Conservation (phyloP, 2,888 invertebrate genomes). For the Ptychoptera albimana region DNA sequence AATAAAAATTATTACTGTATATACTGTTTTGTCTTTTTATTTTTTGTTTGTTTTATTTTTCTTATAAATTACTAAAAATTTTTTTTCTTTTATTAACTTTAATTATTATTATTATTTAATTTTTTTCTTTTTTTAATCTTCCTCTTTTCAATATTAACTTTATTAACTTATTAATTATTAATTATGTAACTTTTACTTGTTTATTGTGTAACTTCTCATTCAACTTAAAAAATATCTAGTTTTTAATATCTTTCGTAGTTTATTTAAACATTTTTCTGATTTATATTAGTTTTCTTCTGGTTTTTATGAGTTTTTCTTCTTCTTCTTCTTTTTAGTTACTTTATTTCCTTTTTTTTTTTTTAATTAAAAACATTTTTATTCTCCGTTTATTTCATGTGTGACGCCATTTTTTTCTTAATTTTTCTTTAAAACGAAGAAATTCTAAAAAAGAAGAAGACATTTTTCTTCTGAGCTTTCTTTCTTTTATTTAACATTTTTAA, state of each 20-base stretch:
- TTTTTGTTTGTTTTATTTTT: not conserved
- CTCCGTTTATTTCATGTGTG: no score
- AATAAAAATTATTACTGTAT: not conserved
- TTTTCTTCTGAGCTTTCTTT: no score
- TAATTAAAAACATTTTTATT: conserved; percentile 13
- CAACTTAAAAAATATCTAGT: no score
- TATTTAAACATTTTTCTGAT: not conserved
- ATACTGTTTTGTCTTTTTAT: not conserved
- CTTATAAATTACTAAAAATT: no score
- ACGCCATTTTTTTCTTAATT: no score
- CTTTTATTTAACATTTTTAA: no score
- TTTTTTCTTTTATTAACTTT: no score
- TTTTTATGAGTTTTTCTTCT: conserved; percentile 8
- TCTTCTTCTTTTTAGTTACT: conserved; percentile 9
- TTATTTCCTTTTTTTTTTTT: conserved; percentile 11
- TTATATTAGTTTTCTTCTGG: conserved; percentile 5
- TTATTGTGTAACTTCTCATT: not conserved
- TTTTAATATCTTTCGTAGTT: not conserved
- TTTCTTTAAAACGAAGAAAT: no score
- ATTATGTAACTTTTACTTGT: not conserved
- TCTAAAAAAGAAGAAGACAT: no score
- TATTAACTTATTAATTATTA: not conserved
- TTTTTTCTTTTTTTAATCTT: not conserved
- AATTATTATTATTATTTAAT: not conserved
- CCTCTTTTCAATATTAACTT: not conserved